Base-by-base conservation (phyloP, 2,113 vertebrate species). In the Callospermophilus lateralis region DNA sequence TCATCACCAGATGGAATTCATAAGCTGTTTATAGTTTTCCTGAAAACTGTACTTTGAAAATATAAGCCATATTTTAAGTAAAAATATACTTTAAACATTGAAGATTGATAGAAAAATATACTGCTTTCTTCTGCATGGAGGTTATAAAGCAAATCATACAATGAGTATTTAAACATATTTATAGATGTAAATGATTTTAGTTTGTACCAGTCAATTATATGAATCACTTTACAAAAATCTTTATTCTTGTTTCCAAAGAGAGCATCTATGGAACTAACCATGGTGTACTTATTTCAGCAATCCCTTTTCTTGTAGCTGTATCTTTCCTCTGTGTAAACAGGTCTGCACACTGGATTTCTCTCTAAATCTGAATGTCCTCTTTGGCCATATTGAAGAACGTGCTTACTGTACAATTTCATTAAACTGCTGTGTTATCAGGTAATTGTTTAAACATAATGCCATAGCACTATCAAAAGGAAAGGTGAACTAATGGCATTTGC, bases 401-500 rank as follows among this genome's bases (percentile, higher is more conserved):
- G 98, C 97, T 98, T 98, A 97, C 98, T 97, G 97, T 96, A 95
- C 98, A 98, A 97, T 98, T 99, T 98, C 98, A 98, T 99, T 99
- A 99, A 98, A 98, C 97, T 96, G 72, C 98, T 9, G 73, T 98
- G 98, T 99, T 99, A 98, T 98, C 98, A 95, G 98, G 98, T 99
- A 99, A 99, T 99, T 99, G 99, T 99, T 99, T 99, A 99, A 99
- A 99, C 98, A 98, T 99, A 99, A 99, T 98, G 98, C 98, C 98
- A 98, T 93, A 97, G 98, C 98, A 98, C 98, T 98, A 98, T 99
- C 99, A 99, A 98, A 99, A 98, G 98, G 98, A 99, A 99, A 99
- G 99, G 99, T 99, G 99, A 99, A 98, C 98, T 98, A 98, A 99
- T 99, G 99, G 98, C 99, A 99, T 99, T 99, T 99, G 98, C 98